These are phyloP conservation scores for Ophioderma brevispina DNA, from an alignment of 35 echinoderm and acorn worm species.

Conservation along the genomic window DNA sequence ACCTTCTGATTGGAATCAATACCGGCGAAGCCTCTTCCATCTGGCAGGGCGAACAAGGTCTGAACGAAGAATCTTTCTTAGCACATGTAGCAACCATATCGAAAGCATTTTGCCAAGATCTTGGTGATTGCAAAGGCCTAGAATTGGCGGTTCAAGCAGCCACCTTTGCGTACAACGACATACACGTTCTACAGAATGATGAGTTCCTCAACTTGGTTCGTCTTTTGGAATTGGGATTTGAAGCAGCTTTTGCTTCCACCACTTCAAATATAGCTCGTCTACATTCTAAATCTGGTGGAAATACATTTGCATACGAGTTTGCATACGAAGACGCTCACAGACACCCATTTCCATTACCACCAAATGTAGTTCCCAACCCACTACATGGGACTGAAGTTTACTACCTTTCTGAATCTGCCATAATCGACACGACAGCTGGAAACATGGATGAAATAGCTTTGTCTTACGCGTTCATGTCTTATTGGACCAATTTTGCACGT, in stretches of 20 bases:
- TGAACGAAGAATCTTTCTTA: not conserved
- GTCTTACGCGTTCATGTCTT: not conserved
- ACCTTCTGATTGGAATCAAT: conserved; percentile 24
- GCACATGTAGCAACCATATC: not conserved
- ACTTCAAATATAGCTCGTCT: not conserved
- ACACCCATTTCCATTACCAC: not conserved
- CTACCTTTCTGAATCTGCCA: conserved; percentile 8
- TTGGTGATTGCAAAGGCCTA: not conserved
- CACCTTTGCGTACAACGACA: not conserved
- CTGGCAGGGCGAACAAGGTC: not conserved
- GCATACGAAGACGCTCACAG: not conserved
- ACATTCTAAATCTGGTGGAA: not conserved
- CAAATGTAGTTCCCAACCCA: not conserved
- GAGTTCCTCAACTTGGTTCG: not conserved
- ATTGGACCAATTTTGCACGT: conserved; percentile 28
- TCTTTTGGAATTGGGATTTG: not conserved
- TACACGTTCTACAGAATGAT: not conserved
- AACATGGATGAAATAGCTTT: not conserved
- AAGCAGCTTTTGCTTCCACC: not conserved
- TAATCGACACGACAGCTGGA: not conserved
- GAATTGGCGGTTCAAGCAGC: not conserved
- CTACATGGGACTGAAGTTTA: not conserved
- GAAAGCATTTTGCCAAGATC: not conserved
- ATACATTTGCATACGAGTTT: conserved; percentile 1
- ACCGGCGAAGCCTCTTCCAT: conserved; percentile 19